Conservation (phyloP, 2,113 vertebrate species). For the Azemiops feae region DNA sequence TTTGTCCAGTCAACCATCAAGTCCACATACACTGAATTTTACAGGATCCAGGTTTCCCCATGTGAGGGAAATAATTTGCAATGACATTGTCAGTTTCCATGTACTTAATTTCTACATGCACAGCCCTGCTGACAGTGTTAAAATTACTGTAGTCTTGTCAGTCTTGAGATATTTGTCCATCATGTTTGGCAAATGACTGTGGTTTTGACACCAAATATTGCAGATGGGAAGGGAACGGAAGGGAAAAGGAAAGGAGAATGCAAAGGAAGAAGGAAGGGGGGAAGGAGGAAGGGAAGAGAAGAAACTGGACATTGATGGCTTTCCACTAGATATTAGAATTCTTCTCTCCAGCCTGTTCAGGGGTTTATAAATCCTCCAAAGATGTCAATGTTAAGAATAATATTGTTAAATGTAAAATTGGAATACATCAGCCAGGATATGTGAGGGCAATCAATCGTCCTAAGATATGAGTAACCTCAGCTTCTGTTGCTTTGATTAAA, state of each 20-base stretch:
- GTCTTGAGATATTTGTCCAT: constrained; percentile 14
- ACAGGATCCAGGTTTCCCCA: not conserved
- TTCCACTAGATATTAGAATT: not conserved
- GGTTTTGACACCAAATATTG: not conserved
- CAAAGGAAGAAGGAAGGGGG: not conserved
- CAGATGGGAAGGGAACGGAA: not conserved
- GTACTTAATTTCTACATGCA: constrained; percentile 11
- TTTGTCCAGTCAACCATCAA: constrained; percentile 1
- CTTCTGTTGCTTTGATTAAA: not conserved
- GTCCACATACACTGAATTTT: not conserved
- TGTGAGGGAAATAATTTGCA: not conserved
- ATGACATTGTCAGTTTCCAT: constrained; percentile 24
- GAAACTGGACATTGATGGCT: not conserved
- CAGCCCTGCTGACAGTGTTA: constrained; percentile 28
- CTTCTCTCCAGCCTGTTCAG: not conserved
- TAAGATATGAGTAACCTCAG: not conserved
- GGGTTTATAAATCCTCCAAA: not conserved
- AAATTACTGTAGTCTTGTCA: constrained; percentile 43
- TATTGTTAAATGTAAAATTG: not conserved
- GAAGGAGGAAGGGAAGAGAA: not conserved
- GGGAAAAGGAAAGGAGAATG: not conserved
- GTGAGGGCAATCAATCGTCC: not conserved
- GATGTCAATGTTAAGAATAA: not conserved
- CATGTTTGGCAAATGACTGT: constrained; percentile 42
- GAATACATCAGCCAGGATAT: not conserved